phyloP scores from a whole-genome alignment of 2,113 vertebrate species.

The Dissostichus mawsoni region DNA sequence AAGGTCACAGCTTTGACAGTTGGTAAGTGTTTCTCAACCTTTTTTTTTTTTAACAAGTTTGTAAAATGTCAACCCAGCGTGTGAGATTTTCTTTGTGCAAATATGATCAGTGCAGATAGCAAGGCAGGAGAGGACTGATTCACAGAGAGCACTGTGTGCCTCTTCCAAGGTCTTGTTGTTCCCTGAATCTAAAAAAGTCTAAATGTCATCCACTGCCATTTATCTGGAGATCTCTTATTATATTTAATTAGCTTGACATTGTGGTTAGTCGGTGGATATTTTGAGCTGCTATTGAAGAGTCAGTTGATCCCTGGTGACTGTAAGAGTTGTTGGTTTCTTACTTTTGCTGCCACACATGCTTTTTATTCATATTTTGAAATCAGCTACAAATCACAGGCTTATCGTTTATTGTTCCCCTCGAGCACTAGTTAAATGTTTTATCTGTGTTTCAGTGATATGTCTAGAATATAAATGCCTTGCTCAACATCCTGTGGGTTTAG shows the following conservation, averaged over 20 bases:
- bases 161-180: background rate
- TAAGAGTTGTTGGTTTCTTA: background rate
- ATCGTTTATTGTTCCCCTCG: background rate
- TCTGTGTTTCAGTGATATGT: background rate
- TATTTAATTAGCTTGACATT: slow-evolving; percentile 19
- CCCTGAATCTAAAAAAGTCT: background rate
- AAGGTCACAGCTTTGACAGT: background rate
- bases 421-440: background rate
- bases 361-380: background rate
- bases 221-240: background rate
- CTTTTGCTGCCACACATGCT: background rate
- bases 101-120: background rate
- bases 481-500: slow-evolving; percentile 9
- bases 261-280: background rate
- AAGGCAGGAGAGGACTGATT: background rate
- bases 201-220: background rate
- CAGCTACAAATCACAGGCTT: slow-evolving; percentile 8
- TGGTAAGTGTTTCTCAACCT: background rate
- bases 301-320: background rate
- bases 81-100: slow-evolving; percentile 33
- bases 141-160: background rate
- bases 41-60: slow-evolving; percentile 22
- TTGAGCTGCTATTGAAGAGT: background rate
- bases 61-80: slow-evolving; percentile 48
- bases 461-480: background rate